Evolutionary conservation across 2,797 vertebrate species (phyloP).

Genomic region (Acipenser oxyrinchus): DNA sequence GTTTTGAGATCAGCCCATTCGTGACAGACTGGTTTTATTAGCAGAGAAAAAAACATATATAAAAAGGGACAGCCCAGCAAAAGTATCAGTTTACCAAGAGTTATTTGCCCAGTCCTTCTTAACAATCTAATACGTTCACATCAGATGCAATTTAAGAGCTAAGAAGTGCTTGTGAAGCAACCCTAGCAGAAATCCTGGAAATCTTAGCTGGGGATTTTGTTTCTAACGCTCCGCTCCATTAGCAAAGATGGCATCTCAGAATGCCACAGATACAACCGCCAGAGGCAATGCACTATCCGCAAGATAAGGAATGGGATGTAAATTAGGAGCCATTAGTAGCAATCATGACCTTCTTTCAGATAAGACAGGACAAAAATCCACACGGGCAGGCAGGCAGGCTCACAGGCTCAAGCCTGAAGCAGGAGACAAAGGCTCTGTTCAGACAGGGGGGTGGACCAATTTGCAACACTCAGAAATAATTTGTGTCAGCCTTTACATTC

Average conservation of each 20-base stretch:
- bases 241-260: neutral
- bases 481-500: constrained; percentile 20
- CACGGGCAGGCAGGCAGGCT: constrained; percentile 15
- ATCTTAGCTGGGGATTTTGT: neutral
- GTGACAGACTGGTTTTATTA: too few relatives aligned
- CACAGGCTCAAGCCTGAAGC: constrained; percentile 24
- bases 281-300: neutral
- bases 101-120: neutral
- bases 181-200: neutral
- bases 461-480: constrained; percentile 32
- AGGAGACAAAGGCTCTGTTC: constrained; percentile 23
- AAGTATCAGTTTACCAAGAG: too few relatives aligned
- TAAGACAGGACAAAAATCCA: constrained; percentile 25
- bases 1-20: too few relatives aligned
- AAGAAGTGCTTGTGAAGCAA: neutral
- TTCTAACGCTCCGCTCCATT: neutral
- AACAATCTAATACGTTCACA: neutral
- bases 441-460: constrained; percentile 13
- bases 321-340: constrained; percentile 30
- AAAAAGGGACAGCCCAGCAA: too few relatives aligned
- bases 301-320: constrained; percentile 26
- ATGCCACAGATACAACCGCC: neutral
- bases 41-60: too few relatives aligned
- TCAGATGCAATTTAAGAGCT: neutral
- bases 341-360: constrained; percentile 23